Percentiles rank a stretch among this genome's conserved stretches.
These are phyloP conservation scores for Paracentrotus lividus DNA, from an alignment of 53 echinoderm and acorn worm species.

Conservation along the genomic window DNA sequence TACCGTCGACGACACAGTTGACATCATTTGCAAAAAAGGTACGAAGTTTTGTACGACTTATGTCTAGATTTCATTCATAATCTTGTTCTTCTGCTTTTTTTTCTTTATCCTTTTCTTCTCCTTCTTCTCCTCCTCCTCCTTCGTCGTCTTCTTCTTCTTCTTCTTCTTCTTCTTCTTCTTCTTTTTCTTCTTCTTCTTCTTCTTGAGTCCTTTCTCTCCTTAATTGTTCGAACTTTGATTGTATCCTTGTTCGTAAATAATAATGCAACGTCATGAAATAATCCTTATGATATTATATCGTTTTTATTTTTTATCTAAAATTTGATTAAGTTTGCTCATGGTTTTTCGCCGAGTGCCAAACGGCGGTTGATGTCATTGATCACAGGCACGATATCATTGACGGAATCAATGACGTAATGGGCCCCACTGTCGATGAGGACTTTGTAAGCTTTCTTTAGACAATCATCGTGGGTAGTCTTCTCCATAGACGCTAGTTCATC, in stretches of 20 bases:
- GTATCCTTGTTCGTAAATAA: too few relatives aligned
- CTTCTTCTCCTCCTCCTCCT: background rate
- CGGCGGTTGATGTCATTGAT: constrained; percentile 93
- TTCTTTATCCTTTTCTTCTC: background rate
- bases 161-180: too few relatives aligned
- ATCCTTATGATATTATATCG: too few relatives aligned
- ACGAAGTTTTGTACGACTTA: too few relatives aligned
- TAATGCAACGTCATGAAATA: too few relatives aligned
- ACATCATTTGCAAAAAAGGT: too few relatives aligned
- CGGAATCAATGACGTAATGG: constrained; percentile 95
- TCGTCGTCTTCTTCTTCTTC: background rate
- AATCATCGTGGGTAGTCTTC: constrained; percentile 66
- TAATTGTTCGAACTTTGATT: too few relatives aligned
- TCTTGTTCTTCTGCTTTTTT: background rate
- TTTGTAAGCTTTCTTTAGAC: constrained; percentile 83
- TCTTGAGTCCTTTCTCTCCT: too few relatives aligned
- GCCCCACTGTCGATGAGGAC: constrained; percentile 86
- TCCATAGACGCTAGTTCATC: constrained; percentile 80
- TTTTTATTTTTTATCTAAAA: too few relatives aligned
- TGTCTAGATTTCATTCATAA: too few relatives aligned
- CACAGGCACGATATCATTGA: constrained; percentile 83
- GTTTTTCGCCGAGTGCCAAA: constrained; percentile 85
- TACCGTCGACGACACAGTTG: too few relatives aligned
- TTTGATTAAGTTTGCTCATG: constrained; percentile 27
- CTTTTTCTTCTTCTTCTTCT: too few relatives aligned